Conservation (phyloP, 2,797 vertebrate genomes). For the Artibeus jamaicensis region DNA sequence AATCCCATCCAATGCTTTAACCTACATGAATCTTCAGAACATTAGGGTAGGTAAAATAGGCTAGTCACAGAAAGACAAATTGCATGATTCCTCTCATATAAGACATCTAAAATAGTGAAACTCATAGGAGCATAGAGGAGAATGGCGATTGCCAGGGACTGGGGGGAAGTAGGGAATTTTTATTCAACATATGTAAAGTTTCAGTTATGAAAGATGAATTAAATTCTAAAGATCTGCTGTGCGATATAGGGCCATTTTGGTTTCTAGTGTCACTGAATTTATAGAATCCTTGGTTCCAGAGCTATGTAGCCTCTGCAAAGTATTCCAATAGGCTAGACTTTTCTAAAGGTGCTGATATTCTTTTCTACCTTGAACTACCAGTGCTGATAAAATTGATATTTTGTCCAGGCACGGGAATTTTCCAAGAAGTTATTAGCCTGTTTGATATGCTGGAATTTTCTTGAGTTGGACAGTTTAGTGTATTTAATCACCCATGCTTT, state of each 20-base stretch:
- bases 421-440: neutral
- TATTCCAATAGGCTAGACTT: neutral
- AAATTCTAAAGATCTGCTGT: neutral
- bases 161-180: neutral
- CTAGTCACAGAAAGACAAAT: neutral
- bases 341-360: neutral
- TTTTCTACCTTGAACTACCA: neutral
- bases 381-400: neutral
- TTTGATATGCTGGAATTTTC: constrained; percentile 28
- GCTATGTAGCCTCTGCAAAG: neutral
- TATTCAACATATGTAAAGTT: neutral
- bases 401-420: neutral
- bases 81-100: neutral
- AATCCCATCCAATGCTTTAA: neutral
- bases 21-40: neutral
- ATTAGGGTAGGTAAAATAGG: neutral
- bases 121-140: neutral
- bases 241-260: neutral
- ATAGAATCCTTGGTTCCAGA: neutral
- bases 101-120: neutral
- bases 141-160: neutral
- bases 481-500: constrained; percentile 20
- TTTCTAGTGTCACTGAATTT: neutral
- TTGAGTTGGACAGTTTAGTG: neutral
- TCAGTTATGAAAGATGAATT: neutral